Evolutionary conservation across 2,888 invertebrate genomes (phyloP).

Genomic region (Orthosia gothica): DNA sequence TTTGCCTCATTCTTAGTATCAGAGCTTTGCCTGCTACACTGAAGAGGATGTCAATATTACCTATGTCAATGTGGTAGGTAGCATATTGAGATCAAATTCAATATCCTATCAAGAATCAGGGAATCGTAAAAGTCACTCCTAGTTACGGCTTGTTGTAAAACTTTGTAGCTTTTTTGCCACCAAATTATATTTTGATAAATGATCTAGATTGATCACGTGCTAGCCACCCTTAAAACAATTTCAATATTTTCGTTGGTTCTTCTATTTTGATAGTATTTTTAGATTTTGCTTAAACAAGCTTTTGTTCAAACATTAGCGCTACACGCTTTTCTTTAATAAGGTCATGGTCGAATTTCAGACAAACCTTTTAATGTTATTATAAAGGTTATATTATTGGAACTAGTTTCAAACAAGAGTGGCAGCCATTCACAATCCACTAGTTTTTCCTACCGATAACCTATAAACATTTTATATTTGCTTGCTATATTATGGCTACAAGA

Average conservation of each 20-base stretch:
- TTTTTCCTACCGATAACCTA: not conserved
- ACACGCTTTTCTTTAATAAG: not conserved
- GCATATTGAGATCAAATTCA: too few species aligned
- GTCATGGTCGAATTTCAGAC: not conserved
- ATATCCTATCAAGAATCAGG: not conserved
- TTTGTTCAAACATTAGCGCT: not conserved
- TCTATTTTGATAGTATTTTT: not conserved
- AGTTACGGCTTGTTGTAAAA: not conserved
- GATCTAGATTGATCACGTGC: not conserved
- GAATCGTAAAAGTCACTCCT: not conserved
- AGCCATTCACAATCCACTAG: too few species aligned
- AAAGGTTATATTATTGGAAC: too few species aligned
- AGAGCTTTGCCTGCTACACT: too few species aligned
- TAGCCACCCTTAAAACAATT: not conserved
- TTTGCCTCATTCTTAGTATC: too few species aligned
- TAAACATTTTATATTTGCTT: not conserved
- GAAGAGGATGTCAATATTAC: too few species aligned
- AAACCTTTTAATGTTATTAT: not conserved
- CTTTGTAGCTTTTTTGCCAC: too few species aligned
- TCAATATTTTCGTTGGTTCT: not conserved
- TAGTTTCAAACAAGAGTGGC: not conserved
- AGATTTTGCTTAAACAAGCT: not conserved
- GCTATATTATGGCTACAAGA: not conserved
- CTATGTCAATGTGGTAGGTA: too few species aligned
- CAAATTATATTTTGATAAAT: too few species aligned